phyloP scores from a whole-genome alignment of 2,888 invertebrate species.

The Melanchra persicariae region DNA sequence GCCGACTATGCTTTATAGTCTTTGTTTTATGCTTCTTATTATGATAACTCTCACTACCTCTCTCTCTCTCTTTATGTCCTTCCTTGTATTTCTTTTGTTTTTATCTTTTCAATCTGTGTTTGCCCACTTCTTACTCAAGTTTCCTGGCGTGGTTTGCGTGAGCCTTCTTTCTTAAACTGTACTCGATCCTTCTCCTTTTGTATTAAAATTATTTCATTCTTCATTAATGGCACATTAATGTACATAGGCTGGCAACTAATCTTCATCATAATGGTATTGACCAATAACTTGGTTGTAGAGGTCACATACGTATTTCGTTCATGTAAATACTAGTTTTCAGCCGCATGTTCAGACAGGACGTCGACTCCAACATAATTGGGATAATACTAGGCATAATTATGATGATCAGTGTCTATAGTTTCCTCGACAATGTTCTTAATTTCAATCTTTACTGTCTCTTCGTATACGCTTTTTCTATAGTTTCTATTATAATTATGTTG shows the following conservation, averaged over 20 bases:
- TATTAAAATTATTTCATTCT: neutral
- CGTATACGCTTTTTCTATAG: neutral
- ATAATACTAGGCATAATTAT: neutral
- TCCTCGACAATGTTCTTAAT: neutral
- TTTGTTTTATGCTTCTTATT: constrained; percentile 15
- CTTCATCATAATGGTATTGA: neutral
- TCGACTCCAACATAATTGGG: neutral
- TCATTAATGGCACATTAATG: neutral
- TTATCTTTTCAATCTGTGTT: neutral
- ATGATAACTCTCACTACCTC: neutral
- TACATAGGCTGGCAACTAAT: neutral
- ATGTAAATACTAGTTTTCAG: neutral
- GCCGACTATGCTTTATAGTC: neutral
- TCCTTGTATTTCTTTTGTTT: neutral
- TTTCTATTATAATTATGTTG: neutral
- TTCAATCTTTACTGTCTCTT: neutral
- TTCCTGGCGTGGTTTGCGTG: neutral
- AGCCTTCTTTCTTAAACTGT: neutral
- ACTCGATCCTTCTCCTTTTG: neutral
- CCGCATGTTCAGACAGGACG: neutral
- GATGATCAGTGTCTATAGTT: neutral
- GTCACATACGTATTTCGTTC: neutral
- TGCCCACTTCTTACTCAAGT: neutral
- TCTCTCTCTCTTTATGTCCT: neutral
- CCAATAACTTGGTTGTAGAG: neutral